Percentiles rank a stretch among this genome's conserved stretches.
Evolutionary conservation across 2,797 vertebrate genomes (phyloP).

Genomic region (Sebastolobus alascanus): DNA sequence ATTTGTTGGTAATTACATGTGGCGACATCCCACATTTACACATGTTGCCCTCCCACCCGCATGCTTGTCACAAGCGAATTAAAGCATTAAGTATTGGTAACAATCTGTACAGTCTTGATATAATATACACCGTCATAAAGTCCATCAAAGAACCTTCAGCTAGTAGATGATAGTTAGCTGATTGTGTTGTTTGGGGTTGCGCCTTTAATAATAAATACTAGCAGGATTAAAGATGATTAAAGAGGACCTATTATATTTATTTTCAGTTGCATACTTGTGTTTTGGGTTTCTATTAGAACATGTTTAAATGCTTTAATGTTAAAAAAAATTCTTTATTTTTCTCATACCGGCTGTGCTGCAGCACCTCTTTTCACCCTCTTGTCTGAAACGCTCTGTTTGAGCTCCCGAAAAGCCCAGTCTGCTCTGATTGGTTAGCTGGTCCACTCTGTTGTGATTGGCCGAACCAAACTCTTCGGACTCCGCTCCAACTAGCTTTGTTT

Average conservation of each 20-base stretch:
- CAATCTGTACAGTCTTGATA: slow-evolving; percentile 51
- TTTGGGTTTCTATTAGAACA: too few relatives aligned
- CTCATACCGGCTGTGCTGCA: too few relatives aligned
- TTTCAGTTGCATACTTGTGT: background rate
- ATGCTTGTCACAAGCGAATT: slow-evolving; percentile 58
- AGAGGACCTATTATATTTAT: background rate
- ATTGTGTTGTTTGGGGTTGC: slow-evolving; percentile 29
- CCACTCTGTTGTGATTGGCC: too few relatives aligned
- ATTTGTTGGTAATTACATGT: slow-evolving; percentile 64
- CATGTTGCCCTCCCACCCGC: slow-evolving; percentile 2
- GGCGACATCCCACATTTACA: slow-evolving; percentile 55
- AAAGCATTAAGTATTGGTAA: slow-evolving; percentile 39
- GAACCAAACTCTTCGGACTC: too few relatives aligned
- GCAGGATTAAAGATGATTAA: background rate
- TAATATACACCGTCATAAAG: slow-evolving; percentile 34
- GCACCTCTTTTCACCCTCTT: too few relatives aligned
- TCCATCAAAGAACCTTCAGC: slow-evolving; percentile 30
- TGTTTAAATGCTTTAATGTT: too few relatives aligned
- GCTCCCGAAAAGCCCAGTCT: too few relatives aligned
- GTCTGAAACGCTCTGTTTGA: too few relatives aligned
- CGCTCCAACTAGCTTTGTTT: too few relatives aligned
- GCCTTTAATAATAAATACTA: slow-evolving; percentile 72
- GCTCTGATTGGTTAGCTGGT: too few relatives aligned
- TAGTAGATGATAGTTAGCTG: slow-evolving; percentile 29
- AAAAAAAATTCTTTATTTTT: too few relatives aligned